Conservation (phyloP, 2,113 vertebrate genomes). For the Echinops telfairi region DNA sequence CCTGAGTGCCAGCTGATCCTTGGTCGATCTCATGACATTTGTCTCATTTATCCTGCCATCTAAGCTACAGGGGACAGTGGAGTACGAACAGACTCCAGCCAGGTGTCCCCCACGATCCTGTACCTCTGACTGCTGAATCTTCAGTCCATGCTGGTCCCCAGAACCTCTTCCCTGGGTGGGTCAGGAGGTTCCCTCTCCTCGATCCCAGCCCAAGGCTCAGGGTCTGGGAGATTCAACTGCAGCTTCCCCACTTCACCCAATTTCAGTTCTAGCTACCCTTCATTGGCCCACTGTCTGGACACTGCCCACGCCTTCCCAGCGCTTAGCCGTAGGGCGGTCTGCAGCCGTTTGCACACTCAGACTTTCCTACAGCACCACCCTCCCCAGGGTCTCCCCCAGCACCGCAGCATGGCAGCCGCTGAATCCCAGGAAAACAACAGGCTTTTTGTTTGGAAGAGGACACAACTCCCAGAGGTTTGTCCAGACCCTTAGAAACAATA, state of each 20-base stretch:
- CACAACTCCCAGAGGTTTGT: background rate
- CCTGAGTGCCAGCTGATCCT: background rate
- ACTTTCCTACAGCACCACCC: background rate
- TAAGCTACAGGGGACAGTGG: no score
- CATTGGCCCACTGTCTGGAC: background rate
- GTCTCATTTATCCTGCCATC: no score
- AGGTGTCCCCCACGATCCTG: background rate
- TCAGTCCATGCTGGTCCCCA: background rate
- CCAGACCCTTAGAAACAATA: background rate
- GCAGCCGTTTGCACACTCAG: background rate
- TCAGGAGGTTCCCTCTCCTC: background rate
- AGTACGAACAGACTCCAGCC: fast-evolving
- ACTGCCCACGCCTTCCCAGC: background rate
- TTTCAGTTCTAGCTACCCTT: background rate
- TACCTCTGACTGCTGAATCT: background rate
- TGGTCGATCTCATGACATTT: fast-evolving
- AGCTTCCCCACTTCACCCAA: background rate
- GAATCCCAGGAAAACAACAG: background rate
- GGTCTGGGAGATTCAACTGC: background rate
- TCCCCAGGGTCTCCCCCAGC: background rate
- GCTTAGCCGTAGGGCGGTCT: background rate
- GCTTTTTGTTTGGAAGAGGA: no score
- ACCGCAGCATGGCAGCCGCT: background rate
- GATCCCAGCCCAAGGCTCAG: background rate
- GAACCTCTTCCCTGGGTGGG: background rate